A percentile compares a stretch with the other conserved stretches of the same genome.
Evolutionary conservation across 1,140 invertebrate genomes (phyloP).

Genomic region (Acromyrmex echinatior): DNA sequence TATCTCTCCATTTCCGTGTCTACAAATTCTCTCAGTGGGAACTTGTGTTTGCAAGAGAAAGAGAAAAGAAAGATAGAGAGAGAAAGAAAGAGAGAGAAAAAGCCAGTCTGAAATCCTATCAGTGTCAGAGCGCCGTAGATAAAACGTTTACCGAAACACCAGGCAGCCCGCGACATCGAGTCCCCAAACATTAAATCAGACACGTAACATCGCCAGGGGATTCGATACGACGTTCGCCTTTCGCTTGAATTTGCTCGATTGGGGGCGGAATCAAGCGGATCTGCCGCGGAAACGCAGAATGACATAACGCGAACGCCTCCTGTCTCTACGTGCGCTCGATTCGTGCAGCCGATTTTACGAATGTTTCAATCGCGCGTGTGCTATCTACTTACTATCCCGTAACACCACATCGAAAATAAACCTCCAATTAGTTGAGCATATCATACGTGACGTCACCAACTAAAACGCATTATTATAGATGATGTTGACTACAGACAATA

Average conservation of each 20-base stretch:
- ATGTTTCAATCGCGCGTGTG: not conserved
- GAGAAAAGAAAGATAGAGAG: not conserved
- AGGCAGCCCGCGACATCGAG: conserved; percentile 56
- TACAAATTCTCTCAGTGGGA: conserved; percentile 2
- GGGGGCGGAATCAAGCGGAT: conserved; percentile 6
- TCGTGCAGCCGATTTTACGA: not conserved
- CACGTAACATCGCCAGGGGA: conserved; percentile 59
- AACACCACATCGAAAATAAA: conserved; percentile 21
- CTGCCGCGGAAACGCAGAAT: not conserved
- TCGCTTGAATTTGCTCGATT: conserved; percentile 29
- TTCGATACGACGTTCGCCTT: conserved; percentile 31
- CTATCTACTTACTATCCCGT: not conserved
- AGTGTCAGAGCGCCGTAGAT: conserved; percentile 50
- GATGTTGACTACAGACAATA: conserved; percentile 36
- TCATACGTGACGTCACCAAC: conserved; percentile 2
- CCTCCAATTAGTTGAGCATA: conserved; percentile 30
- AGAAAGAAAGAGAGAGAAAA: not conserved
- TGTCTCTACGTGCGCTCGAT: not conserved
- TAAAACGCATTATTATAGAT: conserved; percentile 42
- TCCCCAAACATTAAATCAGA: conserved; percentile 63
- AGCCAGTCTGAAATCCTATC: conserved; percentile 58
- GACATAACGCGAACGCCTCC: conserved; percentile 3
- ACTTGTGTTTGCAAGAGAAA: not conserved
- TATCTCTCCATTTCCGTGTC: conserved; percentile 24
- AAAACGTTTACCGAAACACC: conserved; percentile 62